Conservation (phyloP, 2,888 invertebrate genomes). For the Drosophila neutralis region DNA sequence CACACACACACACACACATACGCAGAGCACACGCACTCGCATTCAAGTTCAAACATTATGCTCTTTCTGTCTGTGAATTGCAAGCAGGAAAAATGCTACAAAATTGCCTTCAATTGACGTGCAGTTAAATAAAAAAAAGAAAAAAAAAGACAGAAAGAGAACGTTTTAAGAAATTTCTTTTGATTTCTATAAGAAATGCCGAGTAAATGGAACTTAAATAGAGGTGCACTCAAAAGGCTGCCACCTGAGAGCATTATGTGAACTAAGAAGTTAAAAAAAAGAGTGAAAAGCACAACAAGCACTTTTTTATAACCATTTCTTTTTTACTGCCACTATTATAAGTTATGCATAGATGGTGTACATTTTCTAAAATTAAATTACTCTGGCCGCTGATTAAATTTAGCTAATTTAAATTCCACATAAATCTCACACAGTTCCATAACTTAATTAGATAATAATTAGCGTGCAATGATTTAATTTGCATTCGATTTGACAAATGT, state of each 20-base stretch:
- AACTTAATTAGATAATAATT: too few species aligned
- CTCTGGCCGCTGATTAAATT: not conserved
- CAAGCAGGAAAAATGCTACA: conserved; percentile 47
- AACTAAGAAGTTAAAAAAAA: not conserved
- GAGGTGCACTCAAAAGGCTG: conserved; percentile 2
- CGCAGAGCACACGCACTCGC: conserved; percentile 22
- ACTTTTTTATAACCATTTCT: not conserved
- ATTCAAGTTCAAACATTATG: conserved; percentile 37
- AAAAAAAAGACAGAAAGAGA: not conserved
- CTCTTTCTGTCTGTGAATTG: conserved; percentile 58
- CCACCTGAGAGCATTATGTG: conserved; percentile 3
- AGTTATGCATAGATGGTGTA: not conserved
- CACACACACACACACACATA: conserved; percentile 22
- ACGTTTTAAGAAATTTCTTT: conserved; percentile 33
- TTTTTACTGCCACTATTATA: not conserved
- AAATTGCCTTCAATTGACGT: conserved; percentile 65
- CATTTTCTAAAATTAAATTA: not conserved
- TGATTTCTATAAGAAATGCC: conserved; percentile 36
- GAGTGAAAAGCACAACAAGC: conserved; percentile 12
- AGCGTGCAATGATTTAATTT: not conserved
- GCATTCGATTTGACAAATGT: not conserved
- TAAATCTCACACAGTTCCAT: not conserved
- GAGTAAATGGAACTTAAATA: conserved; percentile 20
- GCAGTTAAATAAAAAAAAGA: not conserved
- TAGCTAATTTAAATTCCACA: not conserved